Evolutionary conservation across 1,140 invertebrate genomes (phyloP), one percentile per base, ranked within the genome.

Genomic region (Atta colombica): DNA sequence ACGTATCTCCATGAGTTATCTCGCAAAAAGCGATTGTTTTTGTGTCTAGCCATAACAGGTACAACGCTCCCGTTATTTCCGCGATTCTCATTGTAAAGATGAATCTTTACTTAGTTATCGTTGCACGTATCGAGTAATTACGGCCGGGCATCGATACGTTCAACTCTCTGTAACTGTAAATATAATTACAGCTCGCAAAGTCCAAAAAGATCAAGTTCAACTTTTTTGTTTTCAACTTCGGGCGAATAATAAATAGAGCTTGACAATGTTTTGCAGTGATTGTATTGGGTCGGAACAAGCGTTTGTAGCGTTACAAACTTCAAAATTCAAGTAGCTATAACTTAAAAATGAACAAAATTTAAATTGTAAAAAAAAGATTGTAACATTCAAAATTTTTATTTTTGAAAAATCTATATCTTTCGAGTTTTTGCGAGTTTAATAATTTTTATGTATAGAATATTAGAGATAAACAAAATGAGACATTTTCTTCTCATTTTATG

Each of bases 21-120:
- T 81, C 35, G 75, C 21, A 65, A 87, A 85, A 88, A 58, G 84
- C 60, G 80, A 88, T 88, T 74, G 88, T 90, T 88, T 58, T 45
- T 72, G 45, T 49, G 61, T n/a, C 10, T 21, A 10, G n/a, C 25
- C 5, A 51, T 72, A 87, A 84, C 85, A 90, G 88, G 87, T 89
- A 84, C 66, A 58, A 87, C 58, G 85, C 72, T 82, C 77, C 81
- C 53, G 65, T 31, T 84, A 63, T 49, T 75, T 74, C 80, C 60
- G 69, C 71, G 69, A 74, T 82, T 82, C 35, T 60, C 31, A 45
- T 35, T 35, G 53, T 21, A 39, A 81, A 81, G 49, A 39, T 53
- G 68, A 82, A 74, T 82, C 55, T 39, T 39, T 14, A n/a, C 78
- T 71, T 39, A 35, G 12, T 12, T 66, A 80, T 80, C 61, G 77